phyloP scores from a whole-genome alignment of 2,113 vertebrate genomes.

The Neodon shergylaensis region DNA sequence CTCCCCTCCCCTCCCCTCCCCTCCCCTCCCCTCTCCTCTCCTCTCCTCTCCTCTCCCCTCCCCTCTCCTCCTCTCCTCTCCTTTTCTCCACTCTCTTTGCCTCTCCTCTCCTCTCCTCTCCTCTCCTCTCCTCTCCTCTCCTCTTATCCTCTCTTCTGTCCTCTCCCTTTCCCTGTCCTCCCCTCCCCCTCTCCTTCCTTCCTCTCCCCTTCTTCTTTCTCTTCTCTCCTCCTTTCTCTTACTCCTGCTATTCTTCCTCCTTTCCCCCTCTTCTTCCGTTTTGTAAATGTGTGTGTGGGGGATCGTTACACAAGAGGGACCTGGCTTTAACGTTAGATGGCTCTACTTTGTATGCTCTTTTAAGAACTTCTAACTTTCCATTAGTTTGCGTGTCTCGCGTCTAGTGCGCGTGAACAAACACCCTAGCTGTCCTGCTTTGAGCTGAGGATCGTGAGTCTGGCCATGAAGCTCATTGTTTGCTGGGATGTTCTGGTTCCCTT shows the following conservation, averaged over 20 bases:
- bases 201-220: too few relatives aligned
- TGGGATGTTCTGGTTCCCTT: accelerated
- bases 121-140: not conserved
- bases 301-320: not conserved
- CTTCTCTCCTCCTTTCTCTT: too few relatives aligned
- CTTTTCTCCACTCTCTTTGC: too few relatives aligned
- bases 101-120: too few relatives aligned
- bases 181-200: too few relatives aligned
- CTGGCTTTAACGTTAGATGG: not conserved
- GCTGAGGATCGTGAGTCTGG: not conserved
- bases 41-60: accelerated
- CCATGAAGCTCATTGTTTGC: not conserved
- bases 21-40: too few relatives aligned
- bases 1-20: not conserved
- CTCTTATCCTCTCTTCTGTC: too few relatives aligned
- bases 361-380: not conserved
- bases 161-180: accelerated
- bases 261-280: too few relatives aligned
- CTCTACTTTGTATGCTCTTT: not conserved
- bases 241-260: too few relatives aligned
- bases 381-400: not conserved
- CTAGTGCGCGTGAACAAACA: accelerated
- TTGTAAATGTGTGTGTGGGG: too few relatives aligned
- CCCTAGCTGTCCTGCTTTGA: not conserved
- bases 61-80: too few relatives aligned